Evolutionary conservation across 2,797 vertebrate species (phyloP).

Genomic region (Pachyuromys duprasi): DNA sequence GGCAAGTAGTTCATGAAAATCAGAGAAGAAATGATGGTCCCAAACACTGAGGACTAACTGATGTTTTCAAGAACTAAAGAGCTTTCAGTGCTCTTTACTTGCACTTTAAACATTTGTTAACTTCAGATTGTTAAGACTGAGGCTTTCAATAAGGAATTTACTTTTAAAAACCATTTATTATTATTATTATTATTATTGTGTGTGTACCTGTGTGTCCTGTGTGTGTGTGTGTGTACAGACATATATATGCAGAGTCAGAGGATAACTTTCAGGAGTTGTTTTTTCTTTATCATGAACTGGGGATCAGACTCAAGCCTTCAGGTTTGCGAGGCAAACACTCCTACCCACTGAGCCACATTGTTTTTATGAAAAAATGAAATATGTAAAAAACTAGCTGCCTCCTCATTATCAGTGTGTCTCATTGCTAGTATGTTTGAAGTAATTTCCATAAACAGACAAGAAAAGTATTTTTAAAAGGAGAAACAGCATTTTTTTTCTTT

Average conservation of each 20-base stretch:
- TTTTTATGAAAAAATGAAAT: not conserved
- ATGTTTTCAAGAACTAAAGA: not conserved
- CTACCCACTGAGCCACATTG: not conserved
- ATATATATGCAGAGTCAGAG: not conserved
- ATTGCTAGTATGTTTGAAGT: not conserved
- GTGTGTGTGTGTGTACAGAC: not conserved
- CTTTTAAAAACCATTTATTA: not conserved
- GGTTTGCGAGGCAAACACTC: not conserved
- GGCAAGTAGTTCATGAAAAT: slow-evolving; percentile 9
- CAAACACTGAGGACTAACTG: not conserved
- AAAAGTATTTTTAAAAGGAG: not conserved
- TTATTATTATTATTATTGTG: not conserved
- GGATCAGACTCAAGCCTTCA: not conserved
- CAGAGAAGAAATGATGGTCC: not conserved
- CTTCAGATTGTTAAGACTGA: not conserved
- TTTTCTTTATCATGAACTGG: not conserved
- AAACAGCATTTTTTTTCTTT: not conserved
- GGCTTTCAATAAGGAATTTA: not conserved
- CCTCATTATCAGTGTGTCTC: not conserved
- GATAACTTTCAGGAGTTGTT: not conserved
- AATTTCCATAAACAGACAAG: slow-evolving; percentile 10
- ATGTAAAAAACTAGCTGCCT: not conserved
- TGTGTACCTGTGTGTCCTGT: not conserved
- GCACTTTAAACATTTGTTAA: slow-evolving; percentile 32
- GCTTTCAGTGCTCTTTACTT: slow-evolving; percentile 12